Evolutionary conservation across 2,888 invertebrate species (phyloP), one percentile per base, ranked within the genome.

Genomic region (Caenorhabditis uteleia): DNA sequence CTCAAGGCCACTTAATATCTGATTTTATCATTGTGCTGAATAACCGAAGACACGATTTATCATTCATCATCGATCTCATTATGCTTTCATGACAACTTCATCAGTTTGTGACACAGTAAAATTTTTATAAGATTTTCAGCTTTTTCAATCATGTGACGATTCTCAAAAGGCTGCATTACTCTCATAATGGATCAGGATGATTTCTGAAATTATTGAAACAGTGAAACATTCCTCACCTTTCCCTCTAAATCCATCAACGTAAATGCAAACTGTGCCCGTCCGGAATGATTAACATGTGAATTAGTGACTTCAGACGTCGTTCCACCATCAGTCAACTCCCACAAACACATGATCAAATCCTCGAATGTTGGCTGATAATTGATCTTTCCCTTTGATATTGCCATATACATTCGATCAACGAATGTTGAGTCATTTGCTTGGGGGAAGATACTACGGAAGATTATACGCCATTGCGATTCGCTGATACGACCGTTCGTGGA

Each of bases 401-500:
- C 72, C 31, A 57, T 43, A 49, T 78, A 78, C 12, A 78, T 53
- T 20, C 78, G 59, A 57, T 78, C 78, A 0, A 75, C 77, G 45
- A 78, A 78, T 6, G 65, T 58, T 29, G 78, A 76, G 47, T 78
- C 76, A 20, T 70, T 64, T 14, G 78, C 70, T 36, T 74, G 69
- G 20, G 78, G 77, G 57, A 79, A 80, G 10, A 80, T 55, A 16
- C 67, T 58, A n/a, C 75, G 56, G 53, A 78, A 76, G 8, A 80
- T 68, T 21, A 68, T 68, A 7, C 78, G 39, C 77, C 77, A 79
- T 49, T 80, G 76, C 1, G 46, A 42, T 27, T 68, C 66, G 0
- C 70, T 68, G 77, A 80, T 78, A 31, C 80, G 65, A 29, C 80
- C 80, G 53, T 76, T 78, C 5, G 77, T 55, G 45, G 73, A 77